These are phyloP conservation scores for Siniperca knerii DNA, from an alignment of 2,113 vertebrate genomes.

Conservation along the genomic window DNA sequence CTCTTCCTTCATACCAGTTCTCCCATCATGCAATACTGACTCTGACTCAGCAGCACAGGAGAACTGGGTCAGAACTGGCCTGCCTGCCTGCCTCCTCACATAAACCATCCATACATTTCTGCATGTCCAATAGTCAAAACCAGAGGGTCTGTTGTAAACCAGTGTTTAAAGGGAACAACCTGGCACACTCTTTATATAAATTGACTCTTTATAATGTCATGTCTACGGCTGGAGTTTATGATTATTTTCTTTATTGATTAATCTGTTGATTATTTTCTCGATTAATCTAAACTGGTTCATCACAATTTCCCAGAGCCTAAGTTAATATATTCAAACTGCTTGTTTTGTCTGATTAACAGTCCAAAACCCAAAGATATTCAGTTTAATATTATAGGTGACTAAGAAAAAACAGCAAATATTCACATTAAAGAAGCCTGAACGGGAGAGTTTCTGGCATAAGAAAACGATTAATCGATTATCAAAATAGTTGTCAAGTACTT, in stretches of 20 bases:
- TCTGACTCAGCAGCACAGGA: constrained; percentile 77
- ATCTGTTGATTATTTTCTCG: neutral
- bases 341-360: too few species aligned
- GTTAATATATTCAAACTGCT: neutral
- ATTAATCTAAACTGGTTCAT: neutral
- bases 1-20: constrained; percentile 66
- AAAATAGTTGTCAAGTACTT: too few species aligned
- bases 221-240: neutral
- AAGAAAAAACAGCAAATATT: neutral
- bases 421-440: neutral
- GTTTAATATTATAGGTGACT: too few species aligned
- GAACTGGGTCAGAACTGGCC: constrained; percentile 71
- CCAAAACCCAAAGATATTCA: neutral
- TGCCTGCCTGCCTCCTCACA: neutral
- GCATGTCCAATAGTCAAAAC: neutral
- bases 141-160: neutral
- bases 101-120: constrained; percentile 24
- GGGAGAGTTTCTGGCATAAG: neutral
- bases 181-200: neutral
- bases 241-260: neutral
- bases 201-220: neutral
- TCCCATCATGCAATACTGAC: constrained; percentile 73
- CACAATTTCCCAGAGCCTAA: neutral
- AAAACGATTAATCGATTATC: too few species aligned
- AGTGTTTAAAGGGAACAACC: neutral